phyloP scores from a whole-genome alignment of 2,888 invertebrate genomes.

The Agrilus mali region DNA sequence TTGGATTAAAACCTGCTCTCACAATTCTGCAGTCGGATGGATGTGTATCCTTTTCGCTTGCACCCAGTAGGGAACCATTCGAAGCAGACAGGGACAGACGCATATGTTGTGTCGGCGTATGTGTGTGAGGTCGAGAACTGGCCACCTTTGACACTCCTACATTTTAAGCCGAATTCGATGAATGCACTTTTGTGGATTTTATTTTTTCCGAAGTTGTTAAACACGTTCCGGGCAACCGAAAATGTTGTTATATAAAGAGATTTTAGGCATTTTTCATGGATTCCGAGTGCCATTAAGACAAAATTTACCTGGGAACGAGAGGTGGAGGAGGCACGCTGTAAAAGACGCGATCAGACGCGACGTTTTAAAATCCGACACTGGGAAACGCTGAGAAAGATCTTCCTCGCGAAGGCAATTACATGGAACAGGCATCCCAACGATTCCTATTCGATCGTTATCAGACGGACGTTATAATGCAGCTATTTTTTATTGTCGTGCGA shows the following conservation, averaged over 20 bases:
- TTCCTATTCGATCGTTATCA: too few relatives aligned
- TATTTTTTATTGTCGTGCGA: too few relatives aligned
- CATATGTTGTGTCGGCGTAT: background rate
- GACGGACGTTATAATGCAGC: too few relatives aligned
- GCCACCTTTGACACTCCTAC: conserved; percentile 16
- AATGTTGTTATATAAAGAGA: conserved; percentile 7
- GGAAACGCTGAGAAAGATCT: too few relatives aligned
- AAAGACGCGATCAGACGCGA: too few relatives aligned
- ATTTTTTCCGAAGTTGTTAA: conserved; percentile 13
- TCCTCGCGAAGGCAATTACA: too few relatives aligned
- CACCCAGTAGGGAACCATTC: too few relatives aligned
- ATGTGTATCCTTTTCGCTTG: too few relatives aligned
- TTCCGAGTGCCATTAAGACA: background rate
- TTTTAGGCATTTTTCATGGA: conserved; percentile 10
- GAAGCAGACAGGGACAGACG: conserved; percentile 1
- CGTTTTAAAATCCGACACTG: too few relatives aligned
- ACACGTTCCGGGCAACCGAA: conserved; percentile 13
- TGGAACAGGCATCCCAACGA: too few relatives aligned
- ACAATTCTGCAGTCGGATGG: background rate
- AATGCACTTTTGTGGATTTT: conserved; percentile 14
- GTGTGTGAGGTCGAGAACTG: conserved; percentile 3
- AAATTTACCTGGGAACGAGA: too few relatives aligned
- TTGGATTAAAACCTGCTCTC: conserved; percentile 13
- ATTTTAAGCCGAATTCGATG: conserved; percentile 17
- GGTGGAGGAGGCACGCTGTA: too few relatives aligned